phyloP scores from a whole-genome alignment of 2,888 invertebrate species.

The Venusia cambrica region DNA sequence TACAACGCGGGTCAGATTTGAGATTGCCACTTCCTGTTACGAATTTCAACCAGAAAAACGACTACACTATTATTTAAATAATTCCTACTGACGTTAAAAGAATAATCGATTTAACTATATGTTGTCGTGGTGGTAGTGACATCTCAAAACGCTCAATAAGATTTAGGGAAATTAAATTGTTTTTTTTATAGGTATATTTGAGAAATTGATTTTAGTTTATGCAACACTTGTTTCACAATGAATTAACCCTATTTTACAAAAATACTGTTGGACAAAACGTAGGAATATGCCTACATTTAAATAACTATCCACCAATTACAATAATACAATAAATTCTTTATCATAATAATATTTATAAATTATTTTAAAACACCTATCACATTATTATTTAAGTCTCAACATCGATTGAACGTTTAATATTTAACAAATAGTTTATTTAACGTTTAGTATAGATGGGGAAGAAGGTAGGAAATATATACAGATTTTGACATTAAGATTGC shows the following conservation, averaged over 20 bases:
- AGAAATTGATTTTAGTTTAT: too few relatives aligned
- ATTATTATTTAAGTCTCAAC: conserved; percentile 60
- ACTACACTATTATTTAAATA: too few relatives aligned
- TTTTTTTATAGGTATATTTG: too few relatives aligned
- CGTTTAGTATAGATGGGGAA: conserved; percentile 19
- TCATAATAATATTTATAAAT: conserved; percentile 42
- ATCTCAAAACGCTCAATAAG: too few relatives aligned
- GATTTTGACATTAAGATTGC: conserved; percentile 1
- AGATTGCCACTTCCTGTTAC: too few relatives aligned
- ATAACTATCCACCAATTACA: conserved; percentile 32
- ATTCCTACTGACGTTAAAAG: too few relatives aligned
- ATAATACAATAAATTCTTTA: conserved; percentile 41
- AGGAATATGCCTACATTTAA: conserved; percentile 51
- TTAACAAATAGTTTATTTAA: conserved; percentile 38
- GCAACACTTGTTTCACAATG: conserved; percentile 31
- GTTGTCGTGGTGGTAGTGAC: too few relatives aligned
- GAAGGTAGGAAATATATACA: conserved; percentile 15
- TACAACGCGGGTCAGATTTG: too few relatives aligned
- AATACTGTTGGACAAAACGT: conserved; percentile 51
- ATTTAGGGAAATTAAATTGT: too few relatives aligned
- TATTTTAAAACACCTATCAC: conserved; percentile 60
- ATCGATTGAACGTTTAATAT: conserved; percentile 51
- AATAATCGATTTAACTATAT: too few relatives aligned
- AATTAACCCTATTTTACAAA: conserved; percentile 47
- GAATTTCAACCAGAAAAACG: too few relatives aligned